Percentiles rank a stretch among this genome's conserved stretches.
These are phyloP conservation scores for Cyclophora punctaria DNA, from an alignment of 2,888 invertebrate species.

Conservation along the genomic window DNA sequence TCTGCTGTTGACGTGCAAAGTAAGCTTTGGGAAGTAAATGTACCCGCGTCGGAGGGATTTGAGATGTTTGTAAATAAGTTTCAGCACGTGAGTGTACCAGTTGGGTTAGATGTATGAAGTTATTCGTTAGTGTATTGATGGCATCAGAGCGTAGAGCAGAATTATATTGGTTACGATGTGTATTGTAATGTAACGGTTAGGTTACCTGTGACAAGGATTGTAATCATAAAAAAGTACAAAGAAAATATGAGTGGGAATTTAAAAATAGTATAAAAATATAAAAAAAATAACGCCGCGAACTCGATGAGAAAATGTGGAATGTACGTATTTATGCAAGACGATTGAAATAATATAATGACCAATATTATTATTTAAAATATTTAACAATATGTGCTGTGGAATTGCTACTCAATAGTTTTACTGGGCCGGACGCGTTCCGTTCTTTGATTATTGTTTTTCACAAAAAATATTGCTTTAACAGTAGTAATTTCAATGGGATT, in stretches of 20 bases:
- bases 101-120: constrained; percentile 46
- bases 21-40: too few species aligned
- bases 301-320: constrained; percentile 46
- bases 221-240: constrained; percentile 65
- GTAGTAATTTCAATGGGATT: neutral
- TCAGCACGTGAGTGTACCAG: constrained; percentile 32
- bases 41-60: constrained; percentile 21
- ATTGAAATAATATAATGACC: constrained; percentile 38
- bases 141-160: constrained; percentile 58
- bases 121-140: constrained; percentile 53
- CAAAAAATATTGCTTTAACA: too few species aligned
- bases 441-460: too few species aligned
- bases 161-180: constrained; percentile 44
- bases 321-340: constrained; percentile 46
- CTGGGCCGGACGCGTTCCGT: neutral
- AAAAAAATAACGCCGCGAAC: constrained; percentile 32
- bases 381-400: constrained; percentile 44
- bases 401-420: constrained; percentile 46
- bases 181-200: constrained; percentile 52
- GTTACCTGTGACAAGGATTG: constrained; percentile 51
- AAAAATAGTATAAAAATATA: constrained; percentile 33
- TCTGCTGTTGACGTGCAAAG: too few species aligned
- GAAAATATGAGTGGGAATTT: constrained; percentile 46
- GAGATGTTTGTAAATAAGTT: constrained; percentile 45
- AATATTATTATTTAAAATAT: constrained; percentile 37